Percentiles rank a stretch among this genome's conserved stretches.
Evolutionary conservation across 2,113 vertebrate species (phyloP).

Genomic region (Pelodiscus sinensis): DNA sequence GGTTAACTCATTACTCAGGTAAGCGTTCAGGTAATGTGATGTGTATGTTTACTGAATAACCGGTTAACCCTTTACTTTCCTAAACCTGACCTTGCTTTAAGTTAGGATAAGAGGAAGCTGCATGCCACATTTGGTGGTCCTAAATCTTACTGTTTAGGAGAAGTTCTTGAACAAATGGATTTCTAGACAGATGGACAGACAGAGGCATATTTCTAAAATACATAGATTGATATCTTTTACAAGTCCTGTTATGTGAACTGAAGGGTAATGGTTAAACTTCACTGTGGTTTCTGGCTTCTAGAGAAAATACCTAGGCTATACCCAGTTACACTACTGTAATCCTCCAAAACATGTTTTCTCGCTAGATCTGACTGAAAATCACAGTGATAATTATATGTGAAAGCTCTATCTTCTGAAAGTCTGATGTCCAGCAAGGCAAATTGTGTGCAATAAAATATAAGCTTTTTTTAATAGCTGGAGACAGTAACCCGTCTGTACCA

Average conservation of each 20-base stretch:
- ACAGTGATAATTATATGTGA: neutral
- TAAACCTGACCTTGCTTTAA: too few relatives aligned
- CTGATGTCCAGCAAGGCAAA: neutral
- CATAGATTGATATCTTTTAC: neutral
- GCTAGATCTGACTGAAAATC: neutral
- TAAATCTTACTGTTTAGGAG: too few relatives aligned
- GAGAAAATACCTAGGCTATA: fast-evolving
- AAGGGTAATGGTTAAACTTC: neutral
- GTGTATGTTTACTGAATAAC: too few relatives aligned
- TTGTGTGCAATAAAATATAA: neutral
- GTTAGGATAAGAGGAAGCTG: too few relatives aligned
- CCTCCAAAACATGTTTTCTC: neutral
- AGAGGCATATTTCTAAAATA: too few relatives aligned
- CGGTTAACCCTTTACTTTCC: too few relatives aligned
- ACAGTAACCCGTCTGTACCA: neutral
- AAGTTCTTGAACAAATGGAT: too few relatives aligned
- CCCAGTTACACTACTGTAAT: neutral
- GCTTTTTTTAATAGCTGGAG: neutral
- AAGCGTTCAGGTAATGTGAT: too few relatives aligned
- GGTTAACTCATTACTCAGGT: too few relatives aligned
- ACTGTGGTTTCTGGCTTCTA: neutral
- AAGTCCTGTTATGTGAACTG: neutral
- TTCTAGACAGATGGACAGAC: too few relatives aligned
- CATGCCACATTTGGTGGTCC: too few relatives aligned
- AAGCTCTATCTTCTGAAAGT: neutral